A percentile compares a stretch with the other conserved stretches of the same genome.
Evolutionary conservation across 2,888 invertebrate species (phyloP).

Genomic region (Apocheima hispidaria): DNA sequence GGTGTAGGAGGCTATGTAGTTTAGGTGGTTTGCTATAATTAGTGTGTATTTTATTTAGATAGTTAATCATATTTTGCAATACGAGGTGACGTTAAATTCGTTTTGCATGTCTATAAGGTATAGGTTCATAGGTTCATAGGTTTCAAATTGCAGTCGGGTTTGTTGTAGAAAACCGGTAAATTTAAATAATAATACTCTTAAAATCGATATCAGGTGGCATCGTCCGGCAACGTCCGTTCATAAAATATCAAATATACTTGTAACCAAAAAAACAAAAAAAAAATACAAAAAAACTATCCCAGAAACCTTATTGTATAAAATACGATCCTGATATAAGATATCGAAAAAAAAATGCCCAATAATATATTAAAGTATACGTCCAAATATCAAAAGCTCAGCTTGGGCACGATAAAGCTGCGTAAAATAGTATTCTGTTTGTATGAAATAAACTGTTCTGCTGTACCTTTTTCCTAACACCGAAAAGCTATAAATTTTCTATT

Average conservation of each 20-base stretch:
- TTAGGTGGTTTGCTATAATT: no score
- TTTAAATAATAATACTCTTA: no score
- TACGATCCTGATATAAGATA: constrained; percentile 12
- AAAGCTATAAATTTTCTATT: constrained; percentile 50
- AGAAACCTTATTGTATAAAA: constrained; percentile 10
- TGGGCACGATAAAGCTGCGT: constrained; percentile 13
- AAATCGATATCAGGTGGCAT: no score
- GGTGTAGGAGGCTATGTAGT: no score
- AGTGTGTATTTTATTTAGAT: no score
- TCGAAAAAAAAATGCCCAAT: constrained; percentile 10
- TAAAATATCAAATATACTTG: background rate
- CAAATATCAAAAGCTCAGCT: constrained; percentile 13
- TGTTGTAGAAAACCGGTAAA: no score
- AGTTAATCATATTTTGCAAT: no score
- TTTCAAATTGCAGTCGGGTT: no score
- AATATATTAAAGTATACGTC: constrained; percentile 9
- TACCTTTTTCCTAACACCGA: constrained; percentile 32
- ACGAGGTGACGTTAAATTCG: no score
- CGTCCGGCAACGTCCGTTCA: background rate
- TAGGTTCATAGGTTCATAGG: no score
- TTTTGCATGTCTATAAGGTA: no score
- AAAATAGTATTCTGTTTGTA: constrained; percentile 24
- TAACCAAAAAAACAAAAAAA: constrained; percentile 5
- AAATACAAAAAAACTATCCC: background rate
- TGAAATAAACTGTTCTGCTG: constrained; percentile 34